Evolutionary conservation across 2,113 vertebrate species (phyloP).

Genomic region (Tichodroma muraria): DNA sequence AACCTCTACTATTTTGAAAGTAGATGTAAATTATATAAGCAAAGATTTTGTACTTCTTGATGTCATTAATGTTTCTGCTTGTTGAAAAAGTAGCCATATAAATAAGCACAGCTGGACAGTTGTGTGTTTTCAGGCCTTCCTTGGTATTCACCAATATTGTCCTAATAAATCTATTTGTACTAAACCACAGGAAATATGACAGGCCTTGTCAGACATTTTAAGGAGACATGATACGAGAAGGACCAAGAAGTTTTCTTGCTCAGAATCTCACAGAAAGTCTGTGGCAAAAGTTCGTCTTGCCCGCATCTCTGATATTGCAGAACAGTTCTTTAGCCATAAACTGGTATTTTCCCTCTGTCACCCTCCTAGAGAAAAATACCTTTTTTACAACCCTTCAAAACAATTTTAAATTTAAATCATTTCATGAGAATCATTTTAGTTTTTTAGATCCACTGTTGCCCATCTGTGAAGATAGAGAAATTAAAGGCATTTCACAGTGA

Average conservation of each 20-base stretch:
- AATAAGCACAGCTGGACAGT: not conserved
- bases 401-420: not conserved
- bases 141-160: not conserved
- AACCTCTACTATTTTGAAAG: not conserved
- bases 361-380: not conserved
- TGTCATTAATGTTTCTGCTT: not conserved
- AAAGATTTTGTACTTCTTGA: not conserved
- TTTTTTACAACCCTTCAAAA: not conserved
- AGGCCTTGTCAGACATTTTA: not conserved
- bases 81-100: not conserved
- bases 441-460: not conserved
- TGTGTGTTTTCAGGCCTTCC: not conserved
- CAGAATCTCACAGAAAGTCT: not conserved
- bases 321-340: not conserved
- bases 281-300: not conserved
- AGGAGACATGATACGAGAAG: not conserved
- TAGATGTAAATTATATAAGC: not conserved
- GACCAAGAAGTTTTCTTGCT: not conserved
- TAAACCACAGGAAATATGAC: not conserved
- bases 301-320: not conserved
- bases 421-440: not conserved
- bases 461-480: not conserved
- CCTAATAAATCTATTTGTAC: not conserved
- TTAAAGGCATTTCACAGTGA: not conserved
- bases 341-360: not conserved